Evolutionary conservation across 2,113 vertebrate genomes (phyloP).

Genomic region (Mesoclemmys tuberculata): DNA sequence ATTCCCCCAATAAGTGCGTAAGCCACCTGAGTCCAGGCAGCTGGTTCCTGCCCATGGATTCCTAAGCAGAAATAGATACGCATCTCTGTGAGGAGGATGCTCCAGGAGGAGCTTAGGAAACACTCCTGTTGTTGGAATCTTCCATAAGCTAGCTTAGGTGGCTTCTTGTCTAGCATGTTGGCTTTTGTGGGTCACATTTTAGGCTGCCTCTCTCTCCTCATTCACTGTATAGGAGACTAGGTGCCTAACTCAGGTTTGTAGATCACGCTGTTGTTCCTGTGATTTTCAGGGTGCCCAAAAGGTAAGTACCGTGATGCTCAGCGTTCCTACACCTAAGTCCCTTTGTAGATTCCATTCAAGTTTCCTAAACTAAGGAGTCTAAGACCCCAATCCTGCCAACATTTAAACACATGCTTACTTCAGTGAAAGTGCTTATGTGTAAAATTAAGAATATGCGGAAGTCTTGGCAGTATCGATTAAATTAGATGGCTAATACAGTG

Average conservation of each 20-base stretch:
- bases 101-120: background rate
- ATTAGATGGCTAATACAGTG: background rate
- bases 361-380: background rate
- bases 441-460: background rate
- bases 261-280: background rate
- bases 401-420: background rate
- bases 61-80: background rate
- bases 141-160: background rate
- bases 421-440: background rate
- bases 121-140: background rate
- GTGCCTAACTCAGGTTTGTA: background rate
- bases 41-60: background rate
- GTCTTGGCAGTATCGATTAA: background rate
- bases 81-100: background rate
- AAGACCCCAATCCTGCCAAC: constrained; percentile 4
- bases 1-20: background rate
- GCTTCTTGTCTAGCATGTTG: background rate
- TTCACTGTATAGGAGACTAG: background rate
- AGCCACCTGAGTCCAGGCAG: background rate
- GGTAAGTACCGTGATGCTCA: too few species aligned
- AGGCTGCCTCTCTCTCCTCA: background rate
- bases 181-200: background rate
- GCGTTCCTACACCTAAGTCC: background rate
- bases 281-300: background rate
- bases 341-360: background rate